Percentiles rank a stretch among this genome's conserved stretches.
Conservation (phyloP, 2,797 vertebrate species). For the Mormyrus hasselquistii region DNA sequence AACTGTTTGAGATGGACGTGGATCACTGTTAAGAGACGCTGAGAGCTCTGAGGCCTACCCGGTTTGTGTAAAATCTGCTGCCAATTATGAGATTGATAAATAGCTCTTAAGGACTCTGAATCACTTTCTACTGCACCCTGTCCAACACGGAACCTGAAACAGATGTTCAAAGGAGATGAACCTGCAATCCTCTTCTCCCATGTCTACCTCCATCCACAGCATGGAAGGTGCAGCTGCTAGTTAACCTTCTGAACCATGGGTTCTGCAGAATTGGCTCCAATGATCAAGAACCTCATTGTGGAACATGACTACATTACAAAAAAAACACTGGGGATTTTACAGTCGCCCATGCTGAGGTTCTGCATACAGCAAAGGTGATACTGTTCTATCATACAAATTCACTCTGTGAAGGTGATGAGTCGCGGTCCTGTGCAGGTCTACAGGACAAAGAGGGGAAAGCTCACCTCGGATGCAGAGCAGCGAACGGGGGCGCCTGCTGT, state of each 20-base stretch:
- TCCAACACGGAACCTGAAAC: neutral
- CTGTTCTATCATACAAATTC: neutral
- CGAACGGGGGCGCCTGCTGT: slow-evolving; percentile 35
- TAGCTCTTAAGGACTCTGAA: neutral
- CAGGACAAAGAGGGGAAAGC: neutral
- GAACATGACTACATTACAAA: neutral
- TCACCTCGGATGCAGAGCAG: neutral
- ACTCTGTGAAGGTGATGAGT: neutral
- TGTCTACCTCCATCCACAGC: neutral
- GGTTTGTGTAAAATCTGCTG: neutral
- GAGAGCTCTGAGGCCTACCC: neutral
- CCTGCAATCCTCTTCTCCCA: neutral
- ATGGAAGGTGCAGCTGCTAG: neutral
- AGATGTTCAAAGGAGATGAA: neutral
- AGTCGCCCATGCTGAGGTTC: neutral
- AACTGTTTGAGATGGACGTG: neutral
- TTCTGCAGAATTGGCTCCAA: neutral
- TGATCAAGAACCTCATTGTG: neutral
- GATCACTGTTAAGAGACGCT: neutral
- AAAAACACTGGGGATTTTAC: neutral
- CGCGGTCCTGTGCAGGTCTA: neutral
- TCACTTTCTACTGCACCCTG: neutral
- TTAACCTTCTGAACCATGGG: neutral
- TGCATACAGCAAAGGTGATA: neutral
- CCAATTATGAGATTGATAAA: neutral